Evolutionary conservation across 1,140 invertebrate genomes (phyloP).

Genomic region (Temnothorax longispinosus): DNA sequence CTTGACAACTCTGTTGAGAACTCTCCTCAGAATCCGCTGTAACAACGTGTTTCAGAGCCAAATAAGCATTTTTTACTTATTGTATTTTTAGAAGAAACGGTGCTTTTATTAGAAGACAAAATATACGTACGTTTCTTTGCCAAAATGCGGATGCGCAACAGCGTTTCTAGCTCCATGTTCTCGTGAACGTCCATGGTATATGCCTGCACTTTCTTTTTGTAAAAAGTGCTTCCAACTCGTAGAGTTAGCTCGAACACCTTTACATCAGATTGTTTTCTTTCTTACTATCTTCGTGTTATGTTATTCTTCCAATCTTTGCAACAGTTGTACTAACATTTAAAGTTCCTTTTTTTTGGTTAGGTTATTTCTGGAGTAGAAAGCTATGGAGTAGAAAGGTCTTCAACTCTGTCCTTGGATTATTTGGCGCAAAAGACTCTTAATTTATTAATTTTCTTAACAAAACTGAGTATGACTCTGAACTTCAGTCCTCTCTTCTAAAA

Average conservation of each 20-base stretch:
- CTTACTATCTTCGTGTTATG: neutral
- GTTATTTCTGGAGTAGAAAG: too few relatives aligned
- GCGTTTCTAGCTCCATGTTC: conserved; percentile 65
- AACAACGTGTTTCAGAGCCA: conserved; percentile 7
- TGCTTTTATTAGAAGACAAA: neutral
- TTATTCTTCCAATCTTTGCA: neutral
- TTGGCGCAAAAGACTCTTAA: too few relatives aligned
- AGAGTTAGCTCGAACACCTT: neutral
- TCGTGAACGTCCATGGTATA: neutral
- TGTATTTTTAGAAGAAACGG: neutral
- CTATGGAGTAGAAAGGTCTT: too few relatives aligned
- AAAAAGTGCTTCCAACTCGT: neutral
- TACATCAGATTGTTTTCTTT: neutral
- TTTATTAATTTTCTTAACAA: too few relatives aligned
- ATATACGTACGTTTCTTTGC: conserved; percentile 59
- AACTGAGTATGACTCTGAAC: too few relatives aligned
- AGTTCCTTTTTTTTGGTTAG: too few relatives aligned
- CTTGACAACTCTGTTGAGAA: neutral
- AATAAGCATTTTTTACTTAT: too few relatives aligned
- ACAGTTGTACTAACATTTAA: too few relatives aligned
- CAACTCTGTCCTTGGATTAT: too few relatives aligned
- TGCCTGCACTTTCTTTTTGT: neutral
- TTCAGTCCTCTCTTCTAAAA: too few relatives aligned
- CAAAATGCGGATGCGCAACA: conserved; percentile 56
- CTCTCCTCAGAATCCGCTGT: conserved; percentile 68